Conservation (phyloP, 2,888 invertebrate genomes). For the Drosophila cognata region DNA sequence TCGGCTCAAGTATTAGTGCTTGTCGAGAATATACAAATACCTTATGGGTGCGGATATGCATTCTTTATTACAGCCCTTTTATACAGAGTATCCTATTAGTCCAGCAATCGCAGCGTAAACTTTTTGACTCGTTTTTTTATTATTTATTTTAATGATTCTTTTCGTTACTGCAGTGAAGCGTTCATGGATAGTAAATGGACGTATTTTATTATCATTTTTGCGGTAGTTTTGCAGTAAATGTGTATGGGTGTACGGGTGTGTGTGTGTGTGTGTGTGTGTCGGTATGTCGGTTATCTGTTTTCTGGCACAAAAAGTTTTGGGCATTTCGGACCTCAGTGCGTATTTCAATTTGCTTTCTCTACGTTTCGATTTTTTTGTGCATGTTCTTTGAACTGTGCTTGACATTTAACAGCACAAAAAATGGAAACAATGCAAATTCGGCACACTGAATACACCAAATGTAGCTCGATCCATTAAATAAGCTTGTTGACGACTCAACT, state of each 20-base stretch:
- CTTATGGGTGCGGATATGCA: background rate
- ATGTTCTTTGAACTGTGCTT: slow-evolving; percentile 19
- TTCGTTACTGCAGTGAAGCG: slow-evolving; percentile 30
- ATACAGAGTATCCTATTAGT: slow-evolving; percentile 4
- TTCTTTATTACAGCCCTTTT: background rate
- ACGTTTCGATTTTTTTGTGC: background rate
- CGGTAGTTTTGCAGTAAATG: slow-evolving; percentile 36
- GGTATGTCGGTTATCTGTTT: slow-evolving; percentile 2
- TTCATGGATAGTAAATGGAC: slow-evolving; percentile 14
- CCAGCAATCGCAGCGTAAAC: background rate
- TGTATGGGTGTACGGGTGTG: slow-evolving; percentile 3
- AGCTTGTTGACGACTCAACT: slow-evolving; percentile 29
- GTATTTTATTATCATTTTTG: slow-evolving; percentile 70
- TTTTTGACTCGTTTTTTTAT: slow-evolving; percentile 4
- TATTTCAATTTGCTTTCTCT: slow-evolving; percentile 36
- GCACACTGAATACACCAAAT: background rate
- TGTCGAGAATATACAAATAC: no score
- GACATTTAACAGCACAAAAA: slow-evolving; percentile 26
- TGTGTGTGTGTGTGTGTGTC: slow-evolving; percentile 9
- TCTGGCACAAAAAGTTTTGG: slow-evolving; percentile 40
- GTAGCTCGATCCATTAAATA: slow-evolving; percentile 17
- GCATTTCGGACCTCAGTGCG: slow-evolving; percentile 24
- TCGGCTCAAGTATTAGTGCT: background rate
- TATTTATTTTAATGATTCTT: slow-evolving; percentile 47
- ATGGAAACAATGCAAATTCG: background rate